Evolutionary conservation across 2,113 vertebrate genomes (phyloP).

Genomic region (Capreolus pygargus): DNA sequence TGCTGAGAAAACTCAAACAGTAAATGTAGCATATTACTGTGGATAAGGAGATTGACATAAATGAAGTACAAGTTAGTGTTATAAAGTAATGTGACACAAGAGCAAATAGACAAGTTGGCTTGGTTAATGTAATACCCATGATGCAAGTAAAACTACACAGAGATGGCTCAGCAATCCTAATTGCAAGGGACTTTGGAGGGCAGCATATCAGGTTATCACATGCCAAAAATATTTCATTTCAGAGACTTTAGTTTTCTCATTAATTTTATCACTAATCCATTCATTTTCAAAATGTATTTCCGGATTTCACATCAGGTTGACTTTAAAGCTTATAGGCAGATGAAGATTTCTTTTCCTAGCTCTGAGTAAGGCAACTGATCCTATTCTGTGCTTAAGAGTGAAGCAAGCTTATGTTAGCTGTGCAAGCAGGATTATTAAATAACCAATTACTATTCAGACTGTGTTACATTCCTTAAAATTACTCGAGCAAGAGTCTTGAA

Average conservation of each 20-base stretch:
- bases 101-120: conserved; percentile 9
- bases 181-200: conserved; percentile 36
- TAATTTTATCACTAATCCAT: conserved; percentile 71
- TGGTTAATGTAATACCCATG: not conserved
- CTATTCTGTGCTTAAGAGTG: conserved; percentile 48
- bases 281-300: conserved; percentile 62
- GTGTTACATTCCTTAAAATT: conserved; percentile 67
- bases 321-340: conserved; percentile 58
- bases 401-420: conserved; percentile 37
- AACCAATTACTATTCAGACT: conserved; percentile 69
- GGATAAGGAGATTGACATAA: not conserved
- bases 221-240: conserved; percentile 53
- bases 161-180: conserved; percentile 14
- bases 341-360: conserved; percentile 33
- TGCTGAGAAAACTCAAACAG: not conserved
- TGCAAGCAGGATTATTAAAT: conserved; percentile 63
- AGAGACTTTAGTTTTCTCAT: conserved; percentile 64
- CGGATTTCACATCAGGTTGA: conserved; percentile 57
- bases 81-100: not conserved
- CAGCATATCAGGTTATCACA: conserved; percentile 54
- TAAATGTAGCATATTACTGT: not conserved
- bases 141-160: not conserved
- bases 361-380: not conserved
- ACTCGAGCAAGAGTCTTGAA: conserved; percentile 64
- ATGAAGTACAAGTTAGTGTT: not conserved